phyloP scores from a whole-genome alignment of 2,888 invertebrate genomes.

The Lissocephala sabroskyi region DNA sequence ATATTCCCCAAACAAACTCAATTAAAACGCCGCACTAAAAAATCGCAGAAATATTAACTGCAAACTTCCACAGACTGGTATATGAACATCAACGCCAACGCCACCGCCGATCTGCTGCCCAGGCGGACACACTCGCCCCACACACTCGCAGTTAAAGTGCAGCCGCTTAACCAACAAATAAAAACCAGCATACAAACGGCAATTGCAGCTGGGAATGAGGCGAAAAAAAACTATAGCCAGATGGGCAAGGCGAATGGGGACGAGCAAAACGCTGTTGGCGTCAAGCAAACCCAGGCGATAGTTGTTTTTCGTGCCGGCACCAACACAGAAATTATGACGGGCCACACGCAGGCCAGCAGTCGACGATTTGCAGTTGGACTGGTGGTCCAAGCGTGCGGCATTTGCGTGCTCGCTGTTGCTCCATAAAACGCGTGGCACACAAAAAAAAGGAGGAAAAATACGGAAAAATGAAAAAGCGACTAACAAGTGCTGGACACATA shows the following conservation, averaged over 20 bases:
- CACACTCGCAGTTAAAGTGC: conserved; percentile 37
- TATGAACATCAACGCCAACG: conserved; percentile 42
- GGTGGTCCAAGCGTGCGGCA: conserved; percentile 41
- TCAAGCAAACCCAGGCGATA: conserved; percentile 46
- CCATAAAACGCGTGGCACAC: conserved; percentile 26
- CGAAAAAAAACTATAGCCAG: conserved; percentile 1
- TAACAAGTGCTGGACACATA: conserved; percentile 56
- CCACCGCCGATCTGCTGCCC: no score
- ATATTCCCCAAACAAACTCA: conserved; percentile 63
- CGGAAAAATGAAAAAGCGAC: conserved; percentile 7
- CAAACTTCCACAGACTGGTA: conserved; percentile 43
- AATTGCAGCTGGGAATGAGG: conserved; percentile 39
- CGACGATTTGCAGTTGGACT: not conserved
- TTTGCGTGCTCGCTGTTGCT: conserved; percentile 43
- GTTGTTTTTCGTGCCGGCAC: conserved; percentile 43
- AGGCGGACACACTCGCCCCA: conserved; percentile 1
- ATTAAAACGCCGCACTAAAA: conserved; percentile 56
- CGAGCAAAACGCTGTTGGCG: conserved; percentile 46
- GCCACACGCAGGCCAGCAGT: not conserved
- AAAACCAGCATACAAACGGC: conserved; percentile 60
- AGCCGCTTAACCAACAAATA: conserved; percentile 61
- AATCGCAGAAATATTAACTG: conserved; percentile 62
- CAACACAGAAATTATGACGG: conserved; percentile 10
- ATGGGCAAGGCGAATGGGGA: not conserved
- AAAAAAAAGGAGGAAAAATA: conserved; percentile 6